phyloP scores from a whole-genome alignment of 2,797 vertebrate species.

The Tenualosa ilisha region DNA sequence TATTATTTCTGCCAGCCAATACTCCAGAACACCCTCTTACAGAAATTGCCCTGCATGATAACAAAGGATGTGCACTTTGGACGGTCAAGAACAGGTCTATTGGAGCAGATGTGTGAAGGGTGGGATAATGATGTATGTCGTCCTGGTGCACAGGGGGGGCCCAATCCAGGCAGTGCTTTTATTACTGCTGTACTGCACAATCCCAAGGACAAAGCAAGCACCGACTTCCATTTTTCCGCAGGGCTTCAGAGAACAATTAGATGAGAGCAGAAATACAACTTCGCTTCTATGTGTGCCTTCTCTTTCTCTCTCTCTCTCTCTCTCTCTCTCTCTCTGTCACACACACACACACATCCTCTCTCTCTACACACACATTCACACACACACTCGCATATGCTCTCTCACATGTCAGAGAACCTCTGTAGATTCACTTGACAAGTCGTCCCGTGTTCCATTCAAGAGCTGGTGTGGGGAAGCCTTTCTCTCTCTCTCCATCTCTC shows the following conservation, averaged over 20 bases:
- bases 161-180: constrained; percentile 61
- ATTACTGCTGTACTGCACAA: constrained; percentile 64
- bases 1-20: constrained; percentile 70
- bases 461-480: constrained; percentile 19
- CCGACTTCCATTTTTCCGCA: constrained; percentile 63
- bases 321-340: constrained; percentile 3
- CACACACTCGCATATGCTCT: constrained; percentile 28
- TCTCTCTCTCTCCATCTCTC: neutral
- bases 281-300: constrained; percentile 46
- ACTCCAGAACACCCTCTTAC: constrained; percentile 73
- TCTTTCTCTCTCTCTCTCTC: neutral
- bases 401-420: constrained; percentile 25
- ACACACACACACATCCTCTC: constrained; percentile 27
- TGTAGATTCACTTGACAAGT: neutral
- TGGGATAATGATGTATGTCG: constrained; percentile 77
- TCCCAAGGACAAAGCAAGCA: constrained; percentile 77
- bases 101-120: constrained; percentile 59
- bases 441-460: constrained; percentile 27
- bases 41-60: constrained; percentile 72
- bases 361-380: constrained; percentile 37
- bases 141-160: constrained; percentile 61
- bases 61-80: constrained; percentile 65
- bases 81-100: constrained; percentile 64
- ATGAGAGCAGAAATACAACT: constrained; percentile 59
- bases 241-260: constrained; percentile 70